A percentile compares a stretch with the other conserved stretches of the same genome.
These are phyloP conservation scores for Azorinus chamasolen DNA, from an alignment of 2,888 invertebrate species.

Conservation along the genomic window DNA sequence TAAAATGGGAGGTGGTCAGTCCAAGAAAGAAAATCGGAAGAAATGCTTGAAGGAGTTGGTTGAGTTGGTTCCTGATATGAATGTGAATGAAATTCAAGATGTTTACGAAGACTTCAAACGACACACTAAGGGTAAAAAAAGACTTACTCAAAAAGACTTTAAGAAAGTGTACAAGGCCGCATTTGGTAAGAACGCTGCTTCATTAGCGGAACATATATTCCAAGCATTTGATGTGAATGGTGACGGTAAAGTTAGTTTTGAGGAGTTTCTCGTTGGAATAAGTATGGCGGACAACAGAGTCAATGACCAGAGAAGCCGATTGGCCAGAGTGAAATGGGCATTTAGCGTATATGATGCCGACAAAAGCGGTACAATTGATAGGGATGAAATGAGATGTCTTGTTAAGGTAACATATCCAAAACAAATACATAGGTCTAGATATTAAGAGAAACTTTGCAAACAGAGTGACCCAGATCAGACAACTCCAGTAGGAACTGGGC, in stretches of 20 bases:
- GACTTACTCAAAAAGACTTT: conserved; percentile 41
- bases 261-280: conserved; percentile 63
- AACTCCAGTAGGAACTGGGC: no score
- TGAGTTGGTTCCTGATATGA: conserved; percentile 53
- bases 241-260: conserved; percentile 56
- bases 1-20: conserved; percentile 18
- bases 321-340: conserved; percentile 48
- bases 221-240: conserved; percentile 55
- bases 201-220: conserved; percentile 52
- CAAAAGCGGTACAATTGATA: conserved; percentile 58
- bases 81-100: conserved; percentile 46
- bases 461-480: no score
- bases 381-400: conserved; percentile 53
- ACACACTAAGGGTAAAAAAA: conserved; percentile 29
- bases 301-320: conserved; percentile 6
- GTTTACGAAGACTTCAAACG: conserved; percentile 43
- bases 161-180: conserved; percentile 54
- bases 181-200: conserved; percentile 33
- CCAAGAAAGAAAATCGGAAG: conserved; percentile 22
- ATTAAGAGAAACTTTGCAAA: no score
- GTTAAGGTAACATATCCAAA: conserved; percentile 55
- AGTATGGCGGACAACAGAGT: conserved; percentile 49
- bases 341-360: conserved; percentile 63
- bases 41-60: conserved; percentile 28
- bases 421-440: no score